Base-by-base conservation (phyloP, 2,888 invertebrate species). In the Chouioia cunea region DNA sequence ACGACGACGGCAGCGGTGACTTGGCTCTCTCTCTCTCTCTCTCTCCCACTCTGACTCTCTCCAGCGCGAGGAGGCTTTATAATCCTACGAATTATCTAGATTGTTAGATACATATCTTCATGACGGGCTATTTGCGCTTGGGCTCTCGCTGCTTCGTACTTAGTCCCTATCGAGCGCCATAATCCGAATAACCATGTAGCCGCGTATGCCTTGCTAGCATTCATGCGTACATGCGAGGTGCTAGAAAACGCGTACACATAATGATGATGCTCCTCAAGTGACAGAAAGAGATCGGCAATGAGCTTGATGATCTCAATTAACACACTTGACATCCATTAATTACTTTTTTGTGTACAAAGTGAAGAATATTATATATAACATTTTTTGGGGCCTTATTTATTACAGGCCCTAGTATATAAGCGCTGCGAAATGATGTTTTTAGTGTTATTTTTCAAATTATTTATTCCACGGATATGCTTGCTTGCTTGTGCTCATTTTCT, bases 71-170 rank as follows among this genome's bases (percentile, higher is more conserved):
- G 54, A 48, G 56, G 27, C 60, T 65, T 22, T 56, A 27, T 72
- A 60, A 65, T 69, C 60, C 68, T 57, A 56, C 27, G 59, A 68
- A 72, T 72, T 69, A 72, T 72, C 68, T 65, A 60, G 69, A 69
- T 68, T 57, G 62, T 72, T 72, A 72, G 65, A 72, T 65, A 72
- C 56, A 65, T 60, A 69, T 69, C 64, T 72, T 71, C 66, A 58
- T 66, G 57, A 62, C 46, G 43, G 66, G 50, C 54, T 65, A 59
- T 65, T 59, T 20, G 16, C 27, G 14, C 43, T 23, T 20, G 23
- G 15, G 48, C 36, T 62, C 44, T 54, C n/a, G n/a, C n/a, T n/a
- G n/a, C 27, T 16, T 1, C 20, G 48, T 22, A 3, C 27, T 6
- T 27, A 27, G 27, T n/a, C n/a, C n/a, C 56, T 50, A 56, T 44